phyloP scores from a whole-genome alignment of 2,113 vertebrate genomes.

The Acanthochromis polyacanthus region DNA sequence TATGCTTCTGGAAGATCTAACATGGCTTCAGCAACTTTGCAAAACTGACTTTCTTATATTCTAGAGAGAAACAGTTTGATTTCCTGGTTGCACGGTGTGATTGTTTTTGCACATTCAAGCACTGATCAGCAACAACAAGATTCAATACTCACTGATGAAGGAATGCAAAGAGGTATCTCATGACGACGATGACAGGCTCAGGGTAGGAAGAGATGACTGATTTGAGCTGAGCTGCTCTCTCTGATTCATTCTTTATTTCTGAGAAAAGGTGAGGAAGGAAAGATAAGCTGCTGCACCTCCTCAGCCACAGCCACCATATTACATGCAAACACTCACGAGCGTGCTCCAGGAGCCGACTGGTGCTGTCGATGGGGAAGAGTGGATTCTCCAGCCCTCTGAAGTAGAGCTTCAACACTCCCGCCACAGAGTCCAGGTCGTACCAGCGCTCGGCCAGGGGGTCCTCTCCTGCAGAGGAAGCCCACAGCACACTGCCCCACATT shows the following conservation, averaged over 20 bases:
- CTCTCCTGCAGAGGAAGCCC: slow-evolving; percentile 82
- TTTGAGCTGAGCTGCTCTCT: slow-evolving; percentile 81
- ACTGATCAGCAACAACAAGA: background rate
- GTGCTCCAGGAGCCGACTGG: slow-evolving; percentile 84
- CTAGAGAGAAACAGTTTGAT: background rate
- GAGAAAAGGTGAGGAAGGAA: slow-evolving; percentile 19
- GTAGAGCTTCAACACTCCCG: slow-evolving; percentile 91
- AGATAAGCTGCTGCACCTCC: background rate
- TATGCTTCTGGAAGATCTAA: background rate
- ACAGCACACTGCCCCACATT: slow-evolving; percentile 68
- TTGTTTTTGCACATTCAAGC: background rate
- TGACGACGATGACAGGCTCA: slow-evolving; percentile 82
- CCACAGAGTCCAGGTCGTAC: slow-evolving; percentile 89
- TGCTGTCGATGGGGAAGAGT: slow-evolving; percentile 87
- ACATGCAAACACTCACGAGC: slow-evolving; percentile 79
- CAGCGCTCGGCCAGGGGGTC: slow-evolving; percentile 84
- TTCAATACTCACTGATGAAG: slow-evolving; percentile 90
- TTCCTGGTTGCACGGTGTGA: background rate
- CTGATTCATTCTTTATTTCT: slow-evolving; percentile 84
- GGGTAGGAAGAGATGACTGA: slow-evolving; percentile 83
- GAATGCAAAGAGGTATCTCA: slow-evolving; percentile 93
- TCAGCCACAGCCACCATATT: background rate
- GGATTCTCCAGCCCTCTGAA: slow-evolving; percentile 88
- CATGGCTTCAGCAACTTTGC: background rate
- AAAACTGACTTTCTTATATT: background rate